Base-by-base conservation (phyloP, 2,113 vertebrate species). In the Istiophorus platypterus region DNA sequence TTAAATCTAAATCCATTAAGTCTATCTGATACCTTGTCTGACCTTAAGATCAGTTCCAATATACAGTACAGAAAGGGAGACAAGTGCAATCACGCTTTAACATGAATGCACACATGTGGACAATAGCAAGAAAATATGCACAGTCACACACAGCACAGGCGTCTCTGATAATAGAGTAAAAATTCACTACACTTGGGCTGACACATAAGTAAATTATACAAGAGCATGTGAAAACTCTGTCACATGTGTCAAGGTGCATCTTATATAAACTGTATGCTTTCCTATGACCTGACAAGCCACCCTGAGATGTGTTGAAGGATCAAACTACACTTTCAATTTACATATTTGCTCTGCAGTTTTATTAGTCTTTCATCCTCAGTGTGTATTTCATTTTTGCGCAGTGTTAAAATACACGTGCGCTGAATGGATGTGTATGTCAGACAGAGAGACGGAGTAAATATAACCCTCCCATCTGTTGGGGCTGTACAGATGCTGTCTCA, bases 401-500 rank as follows among this genome's bases (percentile, higher is more conserved):
- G 45, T n/a, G 45, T 64, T 64, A 45, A 59, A 71, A 72, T 77
- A 42, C 22, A 34, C 64, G 22, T 64, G 2, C 70, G 24, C 27
- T 68, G 18, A 52, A 26, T 78, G 61, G 22, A 57, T 57, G 52
- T 81, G 47, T 37, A 29, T 58, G 83, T 71, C 51, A 83, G 74
- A 87, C 82, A 65, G 61, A n/a, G 20, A 67, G 54, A 52, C 57
- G 17, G 39, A 70, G 80, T 88, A 90, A 85, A 91, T 88, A 82
- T 83, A 86, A 80, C 78, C 74, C 68, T 76, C 68, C 82, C 83
- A 85, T 90, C 84, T 89, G 87, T 74, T 49, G 9, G 67, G 66
- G 57, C 78, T 49, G 78, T 89, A 72, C 87, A 91, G 84, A 89
- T 88, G 81, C 87, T 86, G 86, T 89, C 87, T 88, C 71, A 88